Conservation (phyloP, 2,113 vertebrate genomes). For the Pteruthius melanotis region DNA sequence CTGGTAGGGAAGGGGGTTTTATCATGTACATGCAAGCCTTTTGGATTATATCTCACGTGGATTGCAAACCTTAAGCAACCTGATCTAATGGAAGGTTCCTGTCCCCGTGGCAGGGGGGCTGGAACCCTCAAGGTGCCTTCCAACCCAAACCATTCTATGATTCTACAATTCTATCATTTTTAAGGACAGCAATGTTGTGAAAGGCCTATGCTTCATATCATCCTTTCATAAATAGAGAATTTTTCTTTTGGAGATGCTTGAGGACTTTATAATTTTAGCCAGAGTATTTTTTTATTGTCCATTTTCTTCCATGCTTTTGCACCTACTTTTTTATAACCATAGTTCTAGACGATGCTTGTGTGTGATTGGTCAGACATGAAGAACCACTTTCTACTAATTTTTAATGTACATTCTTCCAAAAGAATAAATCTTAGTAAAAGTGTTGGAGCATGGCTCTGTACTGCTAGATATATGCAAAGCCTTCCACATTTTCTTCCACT, state of each 20-base stretch:
- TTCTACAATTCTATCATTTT: not conserved
- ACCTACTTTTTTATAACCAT: not conserved
- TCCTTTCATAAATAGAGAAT: not conserved
- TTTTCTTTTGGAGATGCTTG: not conserved
- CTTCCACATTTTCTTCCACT: not conserved
- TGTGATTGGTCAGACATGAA: not conserved
- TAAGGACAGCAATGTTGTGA: not conserved
- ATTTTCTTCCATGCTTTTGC: not conserved
- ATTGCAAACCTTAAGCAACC: not conserved
- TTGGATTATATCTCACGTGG: not conserved
- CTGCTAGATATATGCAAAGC: not conserved
- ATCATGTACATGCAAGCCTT: not conserved
- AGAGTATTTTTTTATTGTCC: not conserved
- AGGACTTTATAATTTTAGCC: not conserved
- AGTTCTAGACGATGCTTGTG: not conserved
- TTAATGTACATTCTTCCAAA: not conserved
- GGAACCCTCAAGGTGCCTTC: not conserved
- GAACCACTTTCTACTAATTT: not conserved
- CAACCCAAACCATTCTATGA: not conserved
- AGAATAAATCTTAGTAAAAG: not conserved
- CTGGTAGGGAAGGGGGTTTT: not conserved
- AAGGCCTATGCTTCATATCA: not conserved
- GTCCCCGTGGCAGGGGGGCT: fast-evolving
- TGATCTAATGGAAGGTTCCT: not conserved
- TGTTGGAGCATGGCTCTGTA: not conserved